Evolutionary conservation across 2,888 invertebrate genomes (phyloP).

Genomic region (Furcula furcula): DNA sequence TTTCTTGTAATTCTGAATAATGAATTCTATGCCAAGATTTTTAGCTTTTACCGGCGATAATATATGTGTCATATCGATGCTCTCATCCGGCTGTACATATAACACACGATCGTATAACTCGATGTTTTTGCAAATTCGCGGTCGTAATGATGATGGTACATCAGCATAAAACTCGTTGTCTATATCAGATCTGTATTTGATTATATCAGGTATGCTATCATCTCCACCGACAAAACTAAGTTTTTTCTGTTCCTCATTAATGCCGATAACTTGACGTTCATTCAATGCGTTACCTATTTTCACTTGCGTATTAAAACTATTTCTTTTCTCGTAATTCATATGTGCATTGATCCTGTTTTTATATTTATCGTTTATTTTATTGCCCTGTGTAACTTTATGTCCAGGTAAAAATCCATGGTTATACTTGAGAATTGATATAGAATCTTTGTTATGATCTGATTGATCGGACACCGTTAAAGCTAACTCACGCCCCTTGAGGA

Average conservation of each 20-base stretch:
- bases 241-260: slow-evolving; percentile 48
- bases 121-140: slow-evolving; percentile 60
- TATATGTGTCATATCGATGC: slow-evolving; percentile 58
- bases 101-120: slow-evolving; percentile 50
- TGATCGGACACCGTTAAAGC: slow-evolving; percentile 56
- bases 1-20: slow-evolving; percentile 62
- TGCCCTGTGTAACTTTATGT: slow-evolving; percentile 21
- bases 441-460: slow-evolving; percentile 41
- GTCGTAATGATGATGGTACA: slow-evolving; percentile 49
- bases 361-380: slow-evolving; percentile 19
- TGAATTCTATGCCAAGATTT: slow-evolving; percentile 60
- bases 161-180: slow-evolving; percentile 35
- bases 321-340: slow-evolving; percentile 14
- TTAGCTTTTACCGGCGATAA: slow-evolving; percentile 55
- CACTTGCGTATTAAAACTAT: slow-evolving; percentile 54
- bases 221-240: slow-evolving; percentile 61
- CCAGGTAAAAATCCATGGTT: slow-evolving; percentile 58
- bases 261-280: slow-evolving; percentile 53
- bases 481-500: slow-evolving; percentile 45
- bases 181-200: slow-evolving; percentile 56
- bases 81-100: slow-evolving; percentile 63
- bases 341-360: background rate
- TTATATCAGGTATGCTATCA: slow-evolving; percentile 61
- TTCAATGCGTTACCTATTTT: slow-evolving; percentile 71
- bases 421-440: slow-evolving; percentile 56